These are phyloP conservation scores for Holacanthus passer DNA, from an alignment of 2,113 vertebrate genomes.

Conservation along the genomic window DNA sequence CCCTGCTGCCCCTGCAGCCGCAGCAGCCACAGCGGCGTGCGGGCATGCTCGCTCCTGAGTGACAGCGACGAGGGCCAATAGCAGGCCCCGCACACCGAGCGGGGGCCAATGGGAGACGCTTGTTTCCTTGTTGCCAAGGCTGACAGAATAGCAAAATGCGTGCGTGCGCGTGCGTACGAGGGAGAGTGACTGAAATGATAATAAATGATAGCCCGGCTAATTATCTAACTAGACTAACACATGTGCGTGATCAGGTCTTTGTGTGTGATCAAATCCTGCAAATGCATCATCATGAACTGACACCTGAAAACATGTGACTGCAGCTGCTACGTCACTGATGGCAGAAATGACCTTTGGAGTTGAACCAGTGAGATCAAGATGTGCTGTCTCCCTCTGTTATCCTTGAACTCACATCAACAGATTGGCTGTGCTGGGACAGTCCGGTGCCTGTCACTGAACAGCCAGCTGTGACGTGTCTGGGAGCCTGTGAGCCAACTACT, in stretches of 20 bases:
- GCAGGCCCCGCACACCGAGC: neutral
- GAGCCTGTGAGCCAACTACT: conserved; percentile 22
- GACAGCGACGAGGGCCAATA: conserved; percentile 66
- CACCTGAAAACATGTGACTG: neutral
- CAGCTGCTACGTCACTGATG: conserved; percentile 7
- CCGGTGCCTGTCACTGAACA: conserved; percentile 53
- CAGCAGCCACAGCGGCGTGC: conserved; percentile 51
- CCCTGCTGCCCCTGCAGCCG: conserved; percentile 61
- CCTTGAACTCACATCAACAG: conserved; percentile 3
- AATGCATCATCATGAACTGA: neutral
- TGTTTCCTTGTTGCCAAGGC: conserved; percentile 78
- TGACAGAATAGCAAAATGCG: conserved; percentile 26
- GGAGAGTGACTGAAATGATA: conserved; percentile 14
- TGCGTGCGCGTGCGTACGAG: neutral
- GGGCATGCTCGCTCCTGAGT: conserved; percentile 57
- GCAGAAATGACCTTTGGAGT: conserved; percentile 5
- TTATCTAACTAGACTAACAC: neutral
- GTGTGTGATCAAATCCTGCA: neutral
- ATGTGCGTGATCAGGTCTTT: neutral
- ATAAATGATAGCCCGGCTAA: neutral
- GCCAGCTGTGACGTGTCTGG: conserved; percentile 27
- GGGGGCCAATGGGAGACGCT: conserved; percentile 69
- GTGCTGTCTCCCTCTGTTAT: neutral
- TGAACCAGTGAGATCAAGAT: neutral
- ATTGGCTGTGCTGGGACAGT: neutral